Evolutionary conservation across 2,888 invertebrate species (phyloP), one percentile per base, ranked within the genome.

Genomic region (Nomada lathburiana): DNA sequence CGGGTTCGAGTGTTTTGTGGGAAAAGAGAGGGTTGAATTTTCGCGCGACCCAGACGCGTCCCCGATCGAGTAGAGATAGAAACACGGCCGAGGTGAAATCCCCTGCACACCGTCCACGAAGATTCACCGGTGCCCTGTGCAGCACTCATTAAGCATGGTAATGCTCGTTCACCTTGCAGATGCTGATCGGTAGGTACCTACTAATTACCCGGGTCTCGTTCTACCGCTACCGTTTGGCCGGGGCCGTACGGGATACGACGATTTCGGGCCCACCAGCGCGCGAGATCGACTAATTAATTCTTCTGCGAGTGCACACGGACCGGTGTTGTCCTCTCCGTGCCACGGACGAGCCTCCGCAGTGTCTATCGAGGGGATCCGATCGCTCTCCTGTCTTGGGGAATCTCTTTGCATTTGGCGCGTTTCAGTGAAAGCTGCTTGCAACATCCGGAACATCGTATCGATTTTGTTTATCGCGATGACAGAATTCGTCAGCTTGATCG

Each of bases 221-320:
- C 82, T 84, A 87, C 86, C 87, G 82, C 76, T 70, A 79, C 70
- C 83, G 82, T 79, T 78, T 77, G 63, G 44, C 60, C 50, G 63
- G 70, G 65, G 69, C 78, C 69, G 76, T 80, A 82, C 83, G 47
- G 69, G 80, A 72, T 23, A 82, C 67, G 80, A 76, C 69, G 84
- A 88, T 86, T 92, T 91, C 90, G 90, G 89, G 87, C 87, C 89
- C 88, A 85, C 88, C 77, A 65, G 18, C 82, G 82, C 85, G 89
- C 90, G 91, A 89, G 91, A 92, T 90, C 90, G 88, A 82, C 91
- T 91, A 92, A 90, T 92, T 92, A 93, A 92, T 92, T 92, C 91
- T 90, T 89, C 86, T 78, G 79, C 85, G 78, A 85, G 78, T 53
- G 80, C 55, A 53, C 74, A 70, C 72, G 55, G 68, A 55, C 65